Evolutionary conservation across 2,888 invertebrate genomes (phyloP).

Genomic region (Cephus pygmeus): DNA sequence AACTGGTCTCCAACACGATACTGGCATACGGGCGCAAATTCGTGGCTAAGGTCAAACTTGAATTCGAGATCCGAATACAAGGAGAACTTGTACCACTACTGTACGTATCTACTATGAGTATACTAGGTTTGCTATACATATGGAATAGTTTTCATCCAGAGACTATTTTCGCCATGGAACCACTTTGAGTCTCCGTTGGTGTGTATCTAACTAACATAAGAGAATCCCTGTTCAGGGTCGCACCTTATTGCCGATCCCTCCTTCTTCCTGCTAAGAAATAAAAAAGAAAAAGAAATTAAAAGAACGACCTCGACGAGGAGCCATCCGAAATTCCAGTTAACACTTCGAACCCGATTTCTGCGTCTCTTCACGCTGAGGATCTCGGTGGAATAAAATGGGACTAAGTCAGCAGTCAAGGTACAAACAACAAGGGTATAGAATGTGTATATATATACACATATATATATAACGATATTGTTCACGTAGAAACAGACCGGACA

Average conservation of each 20-base stretch:
- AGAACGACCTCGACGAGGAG: not conserved
- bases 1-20: not conserved
- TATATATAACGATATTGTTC: not conserved
- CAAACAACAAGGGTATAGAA: not conserved
- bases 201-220: not conserved
- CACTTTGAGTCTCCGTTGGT: not conserved
- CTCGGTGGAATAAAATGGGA: not conserved
- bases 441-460: not conserved
- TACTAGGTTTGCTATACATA: not conserved
- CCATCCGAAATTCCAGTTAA: not conserved
- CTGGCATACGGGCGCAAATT: constrained; percentile 40
- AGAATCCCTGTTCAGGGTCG: not conserved
- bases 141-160: not conserved
- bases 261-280: not conserved
- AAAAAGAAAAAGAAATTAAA: not conserved
- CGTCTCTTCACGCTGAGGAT: not conserved
- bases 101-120: not conserved
- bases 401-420: not conserved
- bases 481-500: not conserved
- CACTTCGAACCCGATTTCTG: not conserved
- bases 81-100: not conserved
- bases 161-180: not conserved
- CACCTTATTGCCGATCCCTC: not conserved
- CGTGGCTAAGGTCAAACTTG: constrained; percentile 10
- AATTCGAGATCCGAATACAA: not conserved